Evolutionary conservation across 2,888 invertebrate genomes (phyloP).

Genomic region (Panzeria rudis): DNA sequence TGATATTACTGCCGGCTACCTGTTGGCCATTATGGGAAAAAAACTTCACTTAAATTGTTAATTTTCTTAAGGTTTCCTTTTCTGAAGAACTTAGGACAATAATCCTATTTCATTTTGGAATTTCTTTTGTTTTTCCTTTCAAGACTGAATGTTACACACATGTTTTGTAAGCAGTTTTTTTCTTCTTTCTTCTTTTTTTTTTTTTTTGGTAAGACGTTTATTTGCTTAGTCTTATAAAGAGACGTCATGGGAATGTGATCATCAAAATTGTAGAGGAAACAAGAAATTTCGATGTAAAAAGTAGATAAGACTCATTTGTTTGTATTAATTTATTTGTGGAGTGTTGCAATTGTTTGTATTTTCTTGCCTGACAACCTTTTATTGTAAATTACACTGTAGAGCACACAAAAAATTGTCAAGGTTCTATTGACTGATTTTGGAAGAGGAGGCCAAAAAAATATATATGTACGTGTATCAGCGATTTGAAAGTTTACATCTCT

Average conservation of each 20-base stretch:
- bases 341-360: slow-evolving; percentile 1
- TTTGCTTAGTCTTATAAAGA: not conserved
- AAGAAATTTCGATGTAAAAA: slow-evolving; percentile 29
- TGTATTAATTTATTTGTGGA: slow-evolving; percentile 32
- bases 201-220: slow-evolving; percentile 12
- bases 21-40: slow-evolving; percentile 45
- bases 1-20: slow-evolving; percentile 33
- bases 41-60: slow-evolving; percentile 7
- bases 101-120: slow-evolving; percentile 37
- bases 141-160: slow-evolving; percentile 27
- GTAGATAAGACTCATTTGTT: slow-evolving; percentile 19
- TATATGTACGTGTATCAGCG: too few species aligned
- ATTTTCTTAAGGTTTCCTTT: slow-evolving; percentile 57
- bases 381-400: not conserved
- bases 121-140: slow-evolving; percentile 18
- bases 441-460: too few species aligned
- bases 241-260: slow-evolving; percentile 69
- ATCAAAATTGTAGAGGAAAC: slow-evolving; percentile 33
- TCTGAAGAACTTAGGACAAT: slow-evolving; percentile 16
- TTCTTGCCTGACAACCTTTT: not conserved
- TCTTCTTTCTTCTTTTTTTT: not conserved
- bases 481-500: too few species aligned
- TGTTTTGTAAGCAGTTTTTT: slow-evolving; percentile 14
- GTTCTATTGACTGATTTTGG: too few species aligned
- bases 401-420: too few species aligned